Evolutionary conservation across 1,140 invertebrate genomes (phyloP).

Genomic region (Drosophila mayri): DNA sequence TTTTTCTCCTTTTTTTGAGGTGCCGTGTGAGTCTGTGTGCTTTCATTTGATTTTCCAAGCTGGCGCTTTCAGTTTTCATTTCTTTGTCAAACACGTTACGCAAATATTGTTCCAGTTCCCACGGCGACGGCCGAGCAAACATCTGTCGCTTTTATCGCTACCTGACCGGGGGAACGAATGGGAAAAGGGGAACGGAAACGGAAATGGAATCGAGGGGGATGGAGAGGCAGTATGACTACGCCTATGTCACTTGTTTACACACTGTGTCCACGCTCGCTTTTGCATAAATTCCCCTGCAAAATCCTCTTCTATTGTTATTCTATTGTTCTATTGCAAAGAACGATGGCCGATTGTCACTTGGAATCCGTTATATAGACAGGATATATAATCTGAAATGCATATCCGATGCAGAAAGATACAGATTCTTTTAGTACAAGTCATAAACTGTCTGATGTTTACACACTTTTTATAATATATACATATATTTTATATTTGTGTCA

Average conservation of each 20-base stretch:
- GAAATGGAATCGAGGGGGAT: conserved; percentile 8
- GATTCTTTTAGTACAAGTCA: background rate
- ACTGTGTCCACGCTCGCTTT: conserved; percentile 28
- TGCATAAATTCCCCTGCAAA: conserved; percentile 5
- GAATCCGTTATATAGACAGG: conserved; percentile 6
- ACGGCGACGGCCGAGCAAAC: conserved; percentile 72
- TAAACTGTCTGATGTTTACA: too few relatives aligned
- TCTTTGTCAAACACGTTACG: conserved; percentile 83
- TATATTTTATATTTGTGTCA: background rate
- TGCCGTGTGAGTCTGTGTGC: conserved; percentile 33
- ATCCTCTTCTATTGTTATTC: background rate
- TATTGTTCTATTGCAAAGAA: background rate
- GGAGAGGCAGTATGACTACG: conserved; percentile 4
- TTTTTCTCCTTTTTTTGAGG: background rate
- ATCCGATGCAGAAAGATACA: background rate
- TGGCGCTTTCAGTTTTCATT: conserved; percentile 83
- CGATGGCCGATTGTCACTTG: background rate
- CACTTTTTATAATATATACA: too few relatives aligned
- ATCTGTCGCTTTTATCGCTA: conserved; percentile 66
- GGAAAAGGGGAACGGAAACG: conserved; percentile 25
- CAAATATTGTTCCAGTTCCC: conserved; percentile 82
- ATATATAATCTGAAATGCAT: background rate
- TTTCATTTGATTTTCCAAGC: conserved; percentile 82
- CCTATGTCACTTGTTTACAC: conserved; percentile 52
- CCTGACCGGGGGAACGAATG: conserved; percentile 43